Base-by-base conservation (phyloP, 37 sponge, comb jelly and placozoan genomes). In the Agelas oroides region DNA sequence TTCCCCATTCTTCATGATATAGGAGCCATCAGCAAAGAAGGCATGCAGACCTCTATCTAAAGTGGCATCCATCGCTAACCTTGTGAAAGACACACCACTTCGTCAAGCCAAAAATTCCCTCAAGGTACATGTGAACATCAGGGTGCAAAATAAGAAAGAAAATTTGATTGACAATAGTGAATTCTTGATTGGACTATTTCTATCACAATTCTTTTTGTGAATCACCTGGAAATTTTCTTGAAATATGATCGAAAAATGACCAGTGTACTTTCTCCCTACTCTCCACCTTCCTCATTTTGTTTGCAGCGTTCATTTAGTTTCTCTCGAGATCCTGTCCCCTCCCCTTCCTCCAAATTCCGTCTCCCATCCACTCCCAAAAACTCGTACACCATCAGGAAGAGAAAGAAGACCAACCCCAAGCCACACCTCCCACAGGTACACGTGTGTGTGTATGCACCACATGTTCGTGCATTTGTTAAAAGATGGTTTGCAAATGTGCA, bases 241-340 rank as follows among this genome's bases (percentile, higher is more conserved):
- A n/a, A n/a, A n/a, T n/a, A n/a, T n/a, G n/a, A n/a, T n/a, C n/a
- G 59, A 19, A n/a, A n/a, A n/a, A n/a, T n/a, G n/a, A n/a, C 46
- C 64, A 62, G 11, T 62, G 2, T 5, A 27, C 5, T 11, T 25
- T 2, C 53, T 5, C 40, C 78, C 20, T 13, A 16, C 28, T 60
- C n/a, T 27, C 41, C 18, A 1, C 5, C 36, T 75, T 16, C 23
- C 16, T 70, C 40, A 5, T 56, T 8, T 39, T 32, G n/a, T 61
- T 2, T 59, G n/a, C 56, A 89, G 89, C 46, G 89, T 34, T 89
- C 90, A 12, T 20, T 89, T 33, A 89, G 90, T 34, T 89, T 84
- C 53, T 81, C 66, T 20, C 28, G 63, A 37, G 80, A 89, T 18
- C 71, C 71, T 37, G 23, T 52, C 30, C 24, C 78, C 3, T 79